A percentile compares a stretch with the other conserved stretches of the same genome.
phyloP scores from a whole-genome alignment of 2,797 vertebrate genomes.

The Gouania willdenowi region DNA sequence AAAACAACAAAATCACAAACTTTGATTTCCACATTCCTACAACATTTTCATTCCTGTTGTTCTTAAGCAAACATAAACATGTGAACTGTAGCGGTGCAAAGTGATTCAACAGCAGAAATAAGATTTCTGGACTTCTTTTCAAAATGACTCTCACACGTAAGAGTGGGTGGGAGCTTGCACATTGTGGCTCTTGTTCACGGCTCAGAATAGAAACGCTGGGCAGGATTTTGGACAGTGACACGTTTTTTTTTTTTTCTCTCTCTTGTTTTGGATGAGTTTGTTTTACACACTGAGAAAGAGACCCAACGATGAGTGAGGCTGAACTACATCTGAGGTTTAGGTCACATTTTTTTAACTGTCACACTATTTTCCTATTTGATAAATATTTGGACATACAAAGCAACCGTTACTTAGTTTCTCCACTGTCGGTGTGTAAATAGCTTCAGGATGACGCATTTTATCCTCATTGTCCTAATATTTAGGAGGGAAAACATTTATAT shows the following conservation, averaged over 20 bases:
- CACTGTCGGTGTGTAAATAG: too few relatives aligned
- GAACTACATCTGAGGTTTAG: slow-evolving; percentile 10
- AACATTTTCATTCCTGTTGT: neutral
- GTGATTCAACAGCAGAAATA: slow-evolving; percentile 17
- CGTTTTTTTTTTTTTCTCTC: slow-evolving; percentile 44
- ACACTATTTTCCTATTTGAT: too few relatives aligned
- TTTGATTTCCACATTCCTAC: neutral
- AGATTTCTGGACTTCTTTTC: slow-evolving; percentile 46
- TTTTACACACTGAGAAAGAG: too few relatives aligned
- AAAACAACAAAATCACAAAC: too few relatives aligned
- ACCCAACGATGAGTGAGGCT: slow-evolving; percentile 1
- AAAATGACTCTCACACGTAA: slow-evolving; percentile 40
- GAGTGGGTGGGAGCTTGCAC: slow-evolving; percentile 51
- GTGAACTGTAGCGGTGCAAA: slow-evolving; percentile 6
- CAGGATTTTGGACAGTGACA: slow-evolving; percentile 41
- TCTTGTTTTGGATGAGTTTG: slow-evolving; percentile 48
- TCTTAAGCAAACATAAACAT: too few relatives aligned
- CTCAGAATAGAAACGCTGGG: slow-evolving; percentile 48
- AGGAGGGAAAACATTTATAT: too few relatives aligned
- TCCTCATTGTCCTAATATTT: too few relatives aligned
- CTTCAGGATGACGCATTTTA: too few relatives aligned
- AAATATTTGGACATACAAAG: too few relatives aligned
- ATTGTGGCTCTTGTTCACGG: slow-evolving; percentile 44
- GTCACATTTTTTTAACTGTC: too few relatives aligned
- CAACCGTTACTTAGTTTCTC: too few relatives aligned